phyloP scores from a whole-genome alignment of 2,113 vertebrate species.

The Nycticorax nycticorax region DNA sequence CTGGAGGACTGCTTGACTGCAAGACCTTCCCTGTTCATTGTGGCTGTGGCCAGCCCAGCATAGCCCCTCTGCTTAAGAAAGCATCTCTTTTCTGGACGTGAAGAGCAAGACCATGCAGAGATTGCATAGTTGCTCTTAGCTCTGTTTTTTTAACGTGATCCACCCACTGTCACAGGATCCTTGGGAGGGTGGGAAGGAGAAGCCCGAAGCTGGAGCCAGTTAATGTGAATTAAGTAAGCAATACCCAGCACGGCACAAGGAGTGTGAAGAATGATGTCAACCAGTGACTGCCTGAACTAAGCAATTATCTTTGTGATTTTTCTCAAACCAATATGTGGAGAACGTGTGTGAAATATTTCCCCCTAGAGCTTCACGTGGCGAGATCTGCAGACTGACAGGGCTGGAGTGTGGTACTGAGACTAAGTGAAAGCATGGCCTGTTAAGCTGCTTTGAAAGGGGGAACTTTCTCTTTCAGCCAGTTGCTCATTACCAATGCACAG shows the following conservation, averaged over 20 bases:
- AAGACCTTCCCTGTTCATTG: not conserved
- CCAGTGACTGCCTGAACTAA: not conserved
- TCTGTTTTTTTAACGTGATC: not conserved
- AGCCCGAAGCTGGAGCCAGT: not conserved
- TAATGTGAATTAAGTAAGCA: not conserved
- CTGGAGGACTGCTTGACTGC: not conserved
- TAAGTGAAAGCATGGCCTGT: not conserved
- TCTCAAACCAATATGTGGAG: not conserved
- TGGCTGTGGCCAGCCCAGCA: not conserved
- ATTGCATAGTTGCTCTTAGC: not conserved
- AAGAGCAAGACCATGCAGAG: not conserved
- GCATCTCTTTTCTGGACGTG: not conserved
- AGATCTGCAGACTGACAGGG: not conserved
- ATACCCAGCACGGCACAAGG: not conserved
- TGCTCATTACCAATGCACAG: not conserved
- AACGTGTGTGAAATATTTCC: not conserved
- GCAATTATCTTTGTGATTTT: not conserved
- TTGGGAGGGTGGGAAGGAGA: not conserved
- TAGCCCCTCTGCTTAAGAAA: not conserved
- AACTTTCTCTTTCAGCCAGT: not conserved
- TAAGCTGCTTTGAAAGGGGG: not conserved
- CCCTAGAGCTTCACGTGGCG: not conserved
- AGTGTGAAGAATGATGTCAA: not conserved
- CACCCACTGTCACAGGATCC: not conserved
- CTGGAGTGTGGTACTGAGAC: not conserved